Percentiles rank a stretch among this genome's conserved stretches.
Evolutionary conservation across 1,140 invertebrate species (phyloP).

Genomic region (Coptotermes formosanus): DNA sequence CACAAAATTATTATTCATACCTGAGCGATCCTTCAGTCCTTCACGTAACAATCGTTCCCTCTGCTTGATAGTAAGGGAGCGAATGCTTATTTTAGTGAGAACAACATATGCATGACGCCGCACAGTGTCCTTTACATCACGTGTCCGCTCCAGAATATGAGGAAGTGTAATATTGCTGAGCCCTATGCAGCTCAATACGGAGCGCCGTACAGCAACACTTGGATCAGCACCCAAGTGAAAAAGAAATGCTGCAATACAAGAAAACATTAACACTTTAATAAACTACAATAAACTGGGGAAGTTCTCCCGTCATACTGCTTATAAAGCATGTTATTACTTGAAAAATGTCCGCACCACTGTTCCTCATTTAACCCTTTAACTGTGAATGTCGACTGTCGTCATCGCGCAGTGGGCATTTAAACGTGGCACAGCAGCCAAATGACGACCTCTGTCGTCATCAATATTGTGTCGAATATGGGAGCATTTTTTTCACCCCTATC

Average conservation of each 20-base stretch:
- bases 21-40: conserved; percentile 64
- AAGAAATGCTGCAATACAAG: conserved; percentile 59
- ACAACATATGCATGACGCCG: conserved; percentile 69
- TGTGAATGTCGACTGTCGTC: too few species aligned
- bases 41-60: conserved; percentile 61
- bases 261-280: background rate
- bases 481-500: too few species aligned
- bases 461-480: too few species aligned
- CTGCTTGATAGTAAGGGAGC: conserved; percentile 66
- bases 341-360: background rate
- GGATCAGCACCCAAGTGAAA: conserved; percentile 76
- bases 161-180: conserved; percentile 63
- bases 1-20: conserved; percentile 37
- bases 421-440: too few species aligned
- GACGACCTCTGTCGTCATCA: too few species aligned
- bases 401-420: too few species aligned
- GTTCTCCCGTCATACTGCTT: too few species aligned
- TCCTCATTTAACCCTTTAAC: background rate
- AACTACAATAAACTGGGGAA: background rate
- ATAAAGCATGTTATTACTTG: background rate
- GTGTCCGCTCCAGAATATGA: conserved; percentile 65
- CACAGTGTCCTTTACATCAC: conserved; percentile 74
- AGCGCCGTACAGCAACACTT: conserved; percentile 67
- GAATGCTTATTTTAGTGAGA: conserved; percentile 65
- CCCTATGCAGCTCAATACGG: conserved; percentile 64